Evolutionary conservation across 2,888 invertebrate species (phyloP), one percentile per base, ranked within the genome.

Genomic region (Caenorhabditis japonica): DNA sequence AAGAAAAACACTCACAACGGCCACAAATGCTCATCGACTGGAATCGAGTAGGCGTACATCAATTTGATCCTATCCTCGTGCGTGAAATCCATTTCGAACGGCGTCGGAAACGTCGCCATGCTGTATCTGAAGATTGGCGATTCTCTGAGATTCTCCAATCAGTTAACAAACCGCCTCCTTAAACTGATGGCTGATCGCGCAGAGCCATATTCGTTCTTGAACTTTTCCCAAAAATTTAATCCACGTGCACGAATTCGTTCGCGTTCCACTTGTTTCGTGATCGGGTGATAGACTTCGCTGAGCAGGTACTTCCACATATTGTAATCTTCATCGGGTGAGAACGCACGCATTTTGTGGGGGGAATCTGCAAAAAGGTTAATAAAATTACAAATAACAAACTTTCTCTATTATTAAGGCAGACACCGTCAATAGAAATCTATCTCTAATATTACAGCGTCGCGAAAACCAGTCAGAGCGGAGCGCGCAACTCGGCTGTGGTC

Each of bases 191-290:
- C 56, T n/a, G 56, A 17, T 33, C 56, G 15, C 1, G 3, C 3
- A 5, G 21, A 13, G 15, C 43, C 30, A 1, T 30, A 19, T 33
- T 56, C 56, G 3, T 1, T 0, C 15, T 43, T 41, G 43, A 7
- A 56, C 13, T 56, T 56, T 15, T 56, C 56, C 56, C 56, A 56
- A 34, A 56, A 8, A 10, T 23, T 23, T 15, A 56, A 30, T 34
- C 56, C 56, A 43, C 34, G 43, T 25, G 44, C 33, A 21, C 21
- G 17, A 2, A 56, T 15, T 8, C 56, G 13, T 23, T 56, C 44
- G 19, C 30, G 25, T 15, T 56, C 56, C 5, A 56, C 23, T 1
- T 33, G n/a, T 34, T 44, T 44, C 10, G 43, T 44, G 12, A 44
- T 2, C 8, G 56, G 56, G 34, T 56, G 15, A 1, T 12, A 15